A percentile compares a stretch with the other conserved stretches of the same genome.
These are phyloP conservation scores for Scaptodrosophila latifasciaeformis DNA, from an alignment of 2,888 invertebrate species.

Conservation along the genomic window DNA sequence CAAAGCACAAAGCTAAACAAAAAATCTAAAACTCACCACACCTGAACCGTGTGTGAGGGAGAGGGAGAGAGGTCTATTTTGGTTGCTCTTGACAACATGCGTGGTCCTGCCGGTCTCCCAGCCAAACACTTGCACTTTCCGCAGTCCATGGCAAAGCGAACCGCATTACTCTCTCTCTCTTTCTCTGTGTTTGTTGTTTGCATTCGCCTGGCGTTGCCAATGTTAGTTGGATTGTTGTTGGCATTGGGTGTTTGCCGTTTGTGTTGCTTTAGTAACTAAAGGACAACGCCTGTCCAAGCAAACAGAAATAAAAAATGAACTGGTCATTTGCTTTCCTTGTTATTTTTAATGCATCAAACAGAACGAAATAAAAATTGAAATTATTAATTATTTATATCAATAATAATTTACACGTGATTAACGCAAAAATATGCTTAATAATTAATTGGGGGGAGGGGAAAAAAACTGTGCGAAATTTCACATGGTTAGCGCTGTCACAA, in stretches of 20 bases:
- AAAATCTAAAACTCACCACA: conserved; percentile 36
- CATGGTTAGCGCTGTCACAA: too few relatives aligned
- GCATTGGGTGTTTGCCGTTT: conserved; percentile 29
- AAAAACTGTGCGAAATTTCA: background rate
- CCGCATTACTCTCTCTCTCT: too few relatives aligned
- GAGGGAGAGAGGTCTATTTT: too few relatives aligned
- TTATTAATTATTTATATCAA: conserved; percentile 37
- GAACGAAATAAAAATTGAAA: conserved; percentile 32
- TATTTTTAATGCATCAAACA: too few relatives aligned
- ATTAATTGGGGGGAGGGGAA: conserved; percentile 35
- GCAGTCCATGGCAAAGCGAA: conserved; percentile 42
- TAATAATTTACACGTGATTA: conserved; percentile 48
- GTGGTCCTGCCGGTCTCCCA: too few relatives aligned
- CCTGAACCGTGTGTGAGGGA: too few relatives aligned
- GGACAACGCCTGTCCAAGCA: conserved; percentile 41
- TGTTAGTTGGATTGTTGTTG: conserved; percentile 21
- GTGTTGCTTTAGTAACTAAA: conserved; percentile 60
- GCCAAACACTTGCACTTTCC: conserved; percentile 54
- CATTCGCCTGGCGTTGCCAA: conserved; percentile 4
- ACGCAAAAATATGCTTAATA: conserved; percentile 51
- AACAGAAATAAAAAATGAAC: background rate
- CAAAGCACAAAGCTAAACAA: conserved; percentile 17
- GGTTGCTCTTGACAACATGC: conserved; percentile 32
- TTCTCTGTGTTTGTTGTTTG: conserved; percentile 36
- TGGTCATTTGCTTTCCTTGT: too few relatives aligned